These are phyloP conservation scores for Geopemphigus sp. DNA, from an alignment of 1,140 invertebrate species.

Conservation along the genomic window DNA sequence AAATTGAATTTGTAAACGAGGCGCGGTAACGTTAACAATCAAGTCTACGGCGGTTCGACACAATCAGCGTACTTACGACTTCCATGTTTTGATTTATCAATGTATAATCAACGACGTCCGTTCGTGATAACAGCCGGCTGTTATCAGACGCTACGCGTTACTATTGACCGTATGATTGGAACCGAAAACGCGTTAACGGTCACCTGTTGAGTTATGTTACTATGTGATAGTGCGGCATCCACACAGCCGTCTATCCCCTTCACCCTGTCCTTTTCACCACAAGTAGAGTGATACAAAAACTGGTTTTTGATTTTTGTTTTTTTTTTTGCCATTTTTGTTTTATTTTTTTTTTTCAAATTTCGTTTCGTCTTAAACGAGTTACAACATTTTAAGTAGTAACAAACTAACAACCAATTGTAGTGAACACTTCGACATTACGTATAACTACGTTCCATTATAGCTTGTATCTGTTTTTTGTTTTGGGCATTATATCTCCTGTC, in stretches of 20 bases:
- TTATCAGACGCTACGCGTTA: not conserved
- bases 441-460: not conserved
- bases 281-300: slow-evolving; percentile 12
- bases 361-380: no score
- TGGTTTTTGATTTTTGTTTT: slow-evolving; percentile 36
- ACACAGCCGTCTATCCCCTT: not conserved
- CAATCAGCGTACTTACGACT: no score
- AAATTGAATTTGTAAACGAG: no score
- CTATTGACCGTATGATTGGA: not conserved
- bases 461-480: not conserved
- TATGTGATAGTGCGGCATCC: not conserved
- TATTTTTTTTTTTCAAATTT: slow-evolving; percentile 26
- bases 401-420: not conserved
- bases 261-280: not conserved
- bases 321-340: not conserved
- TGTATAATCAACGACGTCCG: no score
- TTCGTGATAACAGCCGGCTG: not conserved
- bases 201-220: slow-evolving; percentile 21
- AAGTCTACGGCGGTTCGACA: no score
- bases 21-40: no score
- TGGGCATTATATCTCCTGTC: not conserved
- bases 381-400: no score
- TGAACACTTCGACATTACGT: not conserved
- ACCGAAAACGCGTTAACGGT: not conserved
- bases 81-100: no score